A percentile compares a stretch with the other conserved stretches of the same genome.
Conservation (phyloP, 2,888 invertebrate species). For the Lepidocyrtinus sp. region DNA sequence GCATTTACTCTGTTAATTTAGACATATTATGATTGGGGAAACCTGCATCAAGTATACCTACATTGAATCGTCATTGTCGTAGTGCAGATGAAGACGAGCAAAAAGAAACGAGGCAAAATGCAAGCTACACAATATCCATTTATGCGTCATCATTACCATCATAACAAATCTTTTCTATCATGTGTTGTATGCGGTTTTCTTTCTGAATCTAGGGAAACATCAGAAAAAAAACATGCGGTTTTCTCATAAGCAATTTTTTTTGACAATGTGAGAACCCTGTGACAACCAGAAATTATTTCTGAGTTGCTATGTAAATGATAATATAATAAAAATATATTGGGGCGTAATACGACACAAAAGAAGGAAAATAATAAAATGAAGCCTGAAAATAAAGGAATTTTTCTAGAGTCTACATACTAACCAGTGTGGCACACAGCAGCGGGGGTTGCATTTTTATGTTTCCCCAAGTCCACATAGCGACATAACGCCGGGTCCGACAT, state of each 20-base stretch:
- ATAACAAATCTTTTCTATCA: neutral
- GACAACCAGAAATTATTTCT: neutral
- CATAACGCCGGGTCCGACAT: neutral
- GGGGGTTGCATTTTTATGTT: slow-evolving; percentile 51
- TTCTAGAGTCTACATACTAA: neutral
- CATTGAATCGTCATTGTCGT: neutral
- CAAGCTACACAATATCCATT: neutral
- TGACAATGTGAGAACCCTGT: neutral
- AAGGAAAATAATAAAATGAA: neutral
- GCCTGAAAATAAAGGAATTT: neutral
- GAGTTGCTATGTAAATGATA: slow-evolving; percentile 1
- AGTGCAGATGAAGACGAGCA: neutral
- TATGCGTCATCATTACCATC: neutral
- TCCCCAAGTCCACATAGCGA: slow-evolving; percentile 1
- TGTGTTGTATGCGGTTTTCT: neutral
- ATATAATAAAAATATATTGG: neutral
- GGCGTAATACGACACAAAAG: neutral
- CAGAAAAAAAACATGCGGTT: slow-evolving; percentile 9
- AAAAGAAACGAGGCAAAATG: too few relatives aligned
- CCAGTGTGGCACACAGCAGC: slow-evolving; percentile 13
- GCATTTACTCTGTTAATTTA: neutral
- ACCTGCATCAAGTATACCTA: neutral
- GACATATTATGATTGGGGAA: neutral
- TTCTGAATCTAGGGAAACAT: slow-evolving; percentile 1
- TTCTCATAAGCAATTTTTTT: slow-evolving; percentile 7